Evolutionary conservation across 2,888 invertebrate species (phyloP), one percentile per base, ranked within the genome.

Genomic region (Operophtera brumata): DNA sequence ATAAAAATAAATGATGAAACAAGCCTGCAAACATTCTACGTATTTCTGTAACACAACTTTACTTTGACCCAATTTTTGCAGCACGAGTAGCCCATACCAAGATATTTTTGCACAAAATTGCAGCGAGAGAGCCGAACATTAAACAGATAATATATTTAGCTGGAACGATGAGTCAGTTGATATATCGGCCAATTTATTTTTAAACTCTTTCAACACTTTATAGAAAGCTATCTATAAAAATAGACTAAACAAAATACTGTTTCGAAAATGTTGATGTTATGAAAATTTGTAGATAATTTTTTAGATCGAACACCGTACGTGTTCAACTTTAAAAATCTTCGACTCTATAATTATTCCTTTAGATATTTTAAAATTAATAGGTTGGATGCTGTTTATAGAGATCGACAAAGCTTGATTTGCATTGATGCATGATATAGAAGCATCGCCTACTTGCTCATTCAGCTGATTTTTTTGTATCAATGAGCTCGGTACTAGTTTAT

Each of bases 1-100:
- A 68, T 40, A 60, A 69, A 35, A 42, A 36, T 13, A 43, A 66
- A 51, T 49, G 53, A 57, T 25, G 46, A 58, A 61, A 49, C 53
- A 54, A 60, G 50, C 45, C 37, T 25, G 35, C 35, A 34, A 50
- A 40, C 32, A 12, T 36, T 28, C 41, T 47, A 49, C 40, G 36
- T 39, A 30, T 36, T 47, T 47, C 35, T 47, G 34, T 41, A 9
- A 14, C 14, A 25, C 26, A 55, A 53, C 47, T 53, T 44, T 52
- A 50, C 26, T 57, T 52, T 53, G 47, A 45, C 57, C 57, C 26
- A 52, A 45, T 57, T 56, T 42, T 7, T 3, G 9, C 11, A 2
- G 32, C 13, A 13, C 51, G 44, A 42, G 50, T 47, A 39, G 47
- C 37, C 55, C 43, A 47, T 40, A 47, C 55, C 46, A 54, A 49